Evolutionary conservation across 2,888 invertebrate genomes (phyloP).

Genomic region (Drosophila putrida): DNA sequence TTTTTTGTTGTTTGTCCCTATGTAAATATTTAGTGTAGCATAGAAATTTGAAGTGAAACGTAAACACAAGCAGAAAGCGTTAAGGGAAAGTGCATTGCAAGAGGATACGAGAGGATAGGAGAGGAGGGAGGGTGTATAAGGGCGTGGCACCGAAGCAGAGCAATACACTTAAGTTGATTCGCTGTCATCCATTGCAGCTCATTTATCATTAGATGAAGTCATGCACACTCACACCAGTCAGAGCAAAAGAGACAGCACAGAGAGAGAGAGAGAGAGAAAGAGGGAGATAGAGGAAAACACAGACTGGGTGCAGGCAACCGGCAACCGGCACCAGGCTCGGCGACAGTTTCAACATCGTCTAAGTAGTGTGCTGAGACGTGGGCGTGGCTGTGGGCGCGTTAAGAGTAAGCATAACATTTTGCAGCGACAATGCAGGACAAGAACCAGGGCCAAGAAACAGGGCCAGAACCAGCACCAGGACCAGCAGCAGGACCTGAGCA

Average conservation of each 20-base stretch:
- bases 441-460: conserved; percentile 16
- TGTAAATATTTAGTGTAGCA: conserved; percentile 77
- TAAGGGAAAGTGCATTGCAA: conserved; percentile 75
- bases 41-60: conserved; percentile 76
- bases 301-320: conserved; percentile 15
- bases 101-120: conserved; percentile 8
- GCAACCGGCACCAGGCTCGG: conserved; percentile 52
- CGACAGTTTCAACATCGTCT: conserved; percentile 73
- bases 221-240: conserved; percentile 44
- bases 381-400: conserved; percentile 65
- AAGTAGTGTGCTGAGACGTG: conserved; percentile 64
- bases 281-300: background rate
- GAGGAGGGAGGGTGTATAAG: background rate
- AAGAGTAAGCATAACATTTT: conserved; percentile 76
- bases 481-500: conserved; percentile 32
- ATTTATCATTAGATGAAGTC: conserved; percentile 83
- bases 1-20: conserved; percentile 27
- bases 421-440: conserved; percentile 59
- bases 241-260: background rate
- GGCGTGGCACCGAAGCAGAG: conserved; percentile 71
- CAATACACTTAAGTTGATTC: conserved; percentile 85
- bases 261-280: background rate
- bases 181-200: conserved; percentile 84
- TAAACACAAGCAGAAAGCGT: conserved; percentile 74
- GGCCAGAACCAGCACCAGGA: conserved; percentile 23